Evolutionary conservation across 2,888 invertebrate species (phyloP).

Genomic region (Euplexia lucipara): DNA sequence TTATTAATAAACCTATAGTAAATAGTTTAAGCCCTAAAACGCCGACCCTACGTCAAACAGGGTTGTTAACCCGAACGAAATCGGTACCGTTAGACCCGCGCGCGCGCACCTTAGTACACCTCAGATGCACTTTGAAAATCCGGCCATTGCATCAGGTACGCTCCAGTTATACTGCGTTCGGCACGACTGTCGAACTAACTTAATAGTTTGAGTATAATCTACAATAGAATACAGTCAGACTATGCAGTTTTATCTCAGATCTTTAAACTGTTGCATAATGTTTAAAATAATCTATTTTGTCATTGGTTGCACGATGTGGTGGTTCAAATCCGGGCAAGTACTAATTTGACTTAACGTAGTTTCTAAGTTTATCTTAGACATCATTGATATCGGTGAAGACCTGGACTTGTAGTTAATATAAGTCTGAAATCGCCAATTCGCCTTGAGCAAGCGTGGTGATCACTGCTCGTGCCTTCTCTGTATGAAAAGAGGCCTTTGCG

Average conservation of each 20-base stretch:
- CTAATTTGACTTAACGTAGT: too few relatives aligned
- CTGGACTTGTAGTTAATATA: too few relatives aligned
- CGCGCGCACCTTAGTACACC: constrained; percentile 57
- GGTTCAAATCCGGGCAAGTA: too few relatives aligned
- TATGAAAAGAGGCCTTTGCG: too few relatives aligned
- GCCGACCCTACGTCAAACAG: constrained; percentile 59
- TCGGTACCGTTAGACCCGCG: constrained; percentile 66
- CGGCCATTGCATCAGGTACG: constrained; percentile 25
- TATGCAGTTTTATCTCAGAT: background rate
- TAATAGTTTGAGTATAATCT: constrained; percentile 9
- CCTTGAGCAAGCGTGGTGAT: too few relatives aligned
- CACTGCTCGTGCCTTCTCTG: too few relatives aligned
- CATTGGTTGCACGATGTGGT: too few relatives aligned
- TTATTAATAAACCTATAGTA: background rate
- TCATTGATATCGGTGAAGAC: too few relatives aligned
- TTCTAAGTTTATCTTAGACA: too few relatives aligned
- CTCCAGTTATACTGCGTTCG: constrained; percentile 21
- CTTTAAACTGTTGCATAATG: constrained; percentile 19
- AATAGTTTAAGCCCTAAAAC: constrained; percentile 27
- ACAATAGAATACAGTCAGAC: constrained; percentile 20
- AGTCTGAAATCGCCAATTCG: too few relatives aligned
- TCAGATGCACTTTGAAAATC: constrained; percentile 56
- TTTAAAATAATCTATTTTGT: too few relatives aligned
- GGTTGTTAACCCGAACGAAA: constrained; percentile 71
- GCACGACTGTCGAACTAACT: constrained; percentile 22